These are phyloP conservation scores for Muricea muricata DNA, from an alignment of 92 coral and sea anemone genomes.

Conservation along the genomic window DNA sequence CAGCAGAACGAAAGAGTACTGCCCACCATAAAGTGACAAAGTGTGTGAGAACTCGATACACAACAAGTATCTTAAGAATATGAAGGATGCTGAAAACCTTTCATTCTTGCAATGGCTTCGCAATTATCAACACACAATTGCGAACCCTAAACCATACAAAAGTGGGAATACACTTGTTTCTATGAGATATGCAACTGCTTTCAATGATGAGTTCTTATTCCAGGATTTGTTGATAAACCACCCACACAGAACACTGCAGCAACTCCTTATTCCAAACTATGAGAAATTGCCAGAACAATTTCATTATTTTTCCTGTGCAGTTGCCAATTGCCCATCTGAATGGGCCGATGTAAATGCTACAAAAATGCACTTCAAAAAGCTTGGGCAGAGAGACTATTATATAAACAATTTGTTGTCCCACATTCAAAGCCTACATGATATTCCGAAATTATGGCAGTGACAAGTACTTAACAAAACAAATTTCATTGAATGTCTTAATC, in stretches of 20 bases:
- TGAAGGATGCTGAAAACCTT: not conserved
- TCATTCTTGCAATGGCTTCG: not conserved
- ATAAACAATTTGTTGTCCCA: not conserved
- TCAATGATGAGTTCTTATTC: not conserved
- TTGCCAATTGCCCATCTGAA: not conserved
- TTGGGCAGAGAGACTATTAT: not conserved
- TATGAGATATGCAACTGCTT: not conserved
- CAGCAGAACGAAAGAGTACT: not conserved
- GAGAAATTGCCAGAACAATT: not conserved
- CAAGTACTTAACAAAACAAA: not conserved
- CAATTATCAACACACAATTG: not conserved
- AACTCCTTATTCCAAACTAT: not conserved
- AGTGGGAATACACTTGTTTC: not conserved
- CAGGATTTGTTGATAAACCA: not conserved
- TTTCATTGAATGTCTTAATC: not conserved
- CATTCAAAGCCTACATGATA: not conserved
- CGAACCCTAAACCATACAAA: not conserved
- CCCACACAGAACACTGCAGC: not conserved
- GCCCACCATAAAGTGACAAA: not conserved
- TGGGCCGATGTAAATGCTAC: not conserved
- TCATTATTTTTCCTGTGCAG: not conserved
- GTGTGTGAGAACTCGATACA: too few species aligned
- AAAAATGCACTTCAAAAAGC: not conserved
- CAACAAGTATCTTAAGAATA: not conserved
- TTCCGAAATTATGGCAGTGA: not conserved